Base-by-base conservation (phyloP, 1,140 invertebrate species). In the Drosophila cardini region DNA sequence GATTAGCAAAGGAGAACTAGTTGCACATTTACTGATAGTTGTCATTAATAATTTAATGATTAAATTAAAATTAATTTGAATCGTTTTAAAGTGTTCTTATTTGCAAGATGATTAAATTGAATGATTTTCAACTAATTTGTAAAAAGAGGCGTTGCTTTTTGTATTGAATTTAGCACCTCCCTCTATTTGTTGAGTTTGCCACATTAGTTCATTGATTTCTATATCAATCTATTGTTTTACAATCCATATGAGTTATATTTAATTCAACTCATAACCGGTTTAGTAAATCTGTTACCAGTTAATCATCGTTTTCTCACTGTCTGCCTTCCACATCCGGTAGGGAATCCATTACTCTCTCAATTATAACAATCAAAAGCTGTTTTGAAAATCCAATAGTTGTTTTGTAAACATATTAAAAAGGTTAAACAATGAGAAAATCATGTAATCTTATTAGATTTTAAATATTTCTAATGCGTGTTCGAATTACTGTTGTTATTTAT, bases 281-380 rank as follows among this genome's bases (percentile, higher is more conserved):
- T 56, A 61, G 61, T 6, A 50, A 30, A 40, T 34, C 32, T 52
- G 21, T 45, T 53, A 10, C 21, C 32, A 42, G 52, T 26, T 72
- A 50, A 65, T 57, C 18, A 10, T 11, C 16, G 3, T 15, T 50
- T 36, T 72, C 69, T 65, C 53, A 72, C 52, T 50, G 61, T 26
- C 36, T 43, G 34, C 42, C 43, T 50, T 36, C 36, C 34, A 65
- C 26, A 72, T 72, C 69, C 63, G 64, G 70, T 26, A 46, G 5
- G 32, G 32, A 10, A 4, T 30, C 4, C 38, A 53, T 56, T 71
- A 46, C 13, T 15, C 34, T n/a, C 40, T 60, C 38, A 72, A 55
- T 72, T 58, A 72, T 9, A 70, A 52, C 62, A 70, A 78, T 78
- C 71, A 50, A 18, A 18, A 45, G 30, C 11, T 38, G 15, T 64